Percentiles rank a stretch among this genome's conserved stretches.
These are phyloP conservation scores for Leptopilina myrica DNA, from an alignment of 2,888 invertebrate species.

Conservation along the genomic window DNA sequence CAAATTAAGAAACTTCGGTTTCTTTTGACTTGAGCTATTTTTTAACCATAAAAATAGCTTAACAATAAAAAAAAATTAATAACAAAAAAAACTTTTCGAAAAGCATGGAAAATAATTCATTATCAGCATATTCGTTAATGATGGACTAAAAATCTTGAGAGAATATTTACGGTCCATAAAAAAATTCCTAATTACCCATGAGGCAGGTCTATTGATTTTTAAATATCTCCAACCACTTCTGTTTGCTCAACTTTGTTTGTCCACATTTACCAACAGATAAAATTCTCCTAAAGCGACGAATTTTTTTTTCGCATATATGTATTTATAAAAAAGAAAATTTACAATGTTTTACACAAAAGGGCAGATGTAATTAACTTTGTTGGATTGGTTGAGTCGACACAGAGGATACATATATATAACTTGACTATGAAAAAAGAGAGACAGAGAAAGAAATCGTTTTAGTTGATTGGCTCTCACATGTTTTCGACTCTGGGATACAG, in stretches of 20 bases:
- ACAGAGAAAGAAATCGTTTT: conserved; percentile 54
- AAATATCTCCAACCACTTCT: conserved; percentile 50
- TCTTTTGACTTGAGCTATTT: too few relatives aligned
- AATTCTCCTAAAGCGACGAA: conserved; percentile 64
- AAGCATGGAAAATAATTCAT: not conserved
- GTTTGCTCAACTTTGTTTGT: conserved; percentile 48
- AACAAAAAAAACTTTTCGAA: too few relatives aligned
- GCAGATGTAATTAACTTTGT: conserved; percentile 65
- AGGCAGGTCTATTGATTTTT: conserved; percentile 58
- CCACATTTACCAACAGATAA: conserved; percentile 57
- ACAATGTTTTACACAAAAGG: conserved; percentile 65
- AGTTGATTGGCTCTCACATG: conserved; percentile 45
- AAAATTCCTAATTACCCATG: conserved; percentile 67
- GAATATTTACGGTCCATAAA: not conserved
- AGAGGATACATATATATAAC: not conserved
- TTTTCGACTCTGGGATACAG: conserved; percentile 25
- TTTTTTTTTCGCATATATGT: conserved; percentile 50
- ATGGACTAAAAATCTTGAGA: conserved; percentile 1
- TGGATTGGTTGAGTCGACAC: conserved; percentile 57
- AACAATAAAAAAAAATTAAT: too few relatives aligned
- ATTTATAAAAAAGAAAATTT: conserved; percentile 54
- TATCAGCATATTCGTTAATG: not conserved
- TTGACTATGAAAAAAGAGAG: conserved; percentile 20
- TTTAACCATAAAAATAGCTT: too few relatives aligned
- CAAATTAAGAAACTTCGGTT: too few relatives aligned